Conservation (phyloP, 2,113 vertebrate species). For the Alaudala cheleensis region DNA sequence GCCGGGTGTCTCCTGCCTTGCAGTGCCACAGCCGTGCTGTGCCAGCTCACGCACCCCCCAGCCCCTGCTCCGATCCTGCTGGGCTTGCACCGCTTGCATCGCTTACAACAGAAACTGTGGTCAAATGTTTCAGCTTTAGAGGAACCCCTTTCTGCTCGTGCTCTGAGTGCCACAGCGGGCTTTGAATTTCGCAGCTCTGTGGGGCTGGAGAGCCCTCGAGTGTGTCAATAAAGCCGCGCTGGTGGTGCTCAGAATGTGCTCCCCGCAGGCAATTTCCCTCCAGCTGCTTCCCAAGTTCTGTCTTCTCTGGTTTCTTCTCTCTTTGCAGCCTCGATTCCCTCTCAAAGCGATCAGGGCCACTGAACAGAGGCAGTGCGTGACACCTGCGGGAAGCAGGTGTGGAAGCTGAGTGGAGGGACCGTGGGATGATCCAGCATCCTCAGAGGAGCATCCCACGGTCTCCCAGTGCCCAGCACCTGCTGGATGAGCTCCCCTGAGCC, state of each 20-base stretch:
- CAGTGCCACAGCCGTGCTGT: rapidly evolving
- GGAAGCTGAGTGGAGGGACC: not conserved
- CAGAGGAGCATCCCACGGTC: not conserved
- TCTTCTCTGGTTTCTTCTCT: not conserved
- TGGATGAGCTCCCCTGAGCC: not conserved
- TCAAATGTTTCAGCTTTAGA: not conserved
- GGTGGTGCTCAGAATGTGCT: not conserved
- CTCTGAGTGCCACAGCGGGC: not conserved
- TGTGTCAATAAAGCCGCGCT: not conserved
- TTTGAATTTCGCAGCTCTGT: conserved; percentile 4
- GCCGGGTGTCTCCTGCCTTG: not conserved
- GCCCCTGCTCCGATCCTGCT: not conserved
- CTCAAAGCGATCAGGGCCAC: not conserved
- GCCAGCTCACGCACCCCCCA: rapidly evolving
- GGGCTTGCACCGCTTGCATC: not conserved
- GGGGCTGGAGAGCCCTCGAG: conserved; percentile 38
- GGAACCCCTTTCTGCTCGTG: not conserved
- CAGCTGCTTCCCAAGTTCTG: not conserved
- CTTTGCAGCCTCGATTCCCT: not conserved
- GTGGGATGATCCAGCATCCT: rapidly evolving
- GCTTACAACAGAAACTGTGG: not conserved
- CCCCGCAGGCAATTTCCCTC: not conserved
- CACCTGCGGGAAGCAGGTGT: not conserved
- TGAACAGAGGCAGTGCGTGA: not conserved
- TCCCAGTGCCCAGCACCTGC: not conserved